A percentile compares a stretch with the other conserved stretches of the same genome.
Evolutionary conservation across 2,888 invertebrate genomes (phyloP).

Genomic region (Xylocampa areola): DNA sequence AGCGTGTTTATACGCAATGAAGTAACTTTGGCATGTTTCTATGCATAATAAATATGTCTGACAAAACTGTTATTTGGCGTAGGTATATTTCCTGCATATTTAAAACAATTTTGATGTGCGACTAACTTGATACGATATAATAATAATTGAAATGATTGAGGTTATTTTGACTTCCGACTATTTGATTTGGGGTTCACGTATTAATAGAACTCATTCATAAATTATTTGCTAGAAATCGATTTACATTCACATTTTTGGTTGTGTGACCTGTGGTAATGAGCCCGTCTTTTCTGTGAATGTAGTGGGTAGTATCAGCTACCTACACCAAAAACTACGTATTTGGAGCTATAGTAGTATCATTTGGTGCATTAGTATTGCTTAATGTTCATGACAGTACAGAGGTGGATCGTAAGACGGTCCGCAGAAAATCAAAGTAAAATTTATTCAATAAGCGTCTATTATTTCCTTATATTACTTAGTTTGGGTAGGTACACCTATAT

Average conservation of each 20-base stretch:
- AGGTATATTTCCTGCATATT: no score
- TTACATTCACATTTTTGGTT: conserved; percentile 5
- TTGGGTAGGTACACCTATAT: no score
- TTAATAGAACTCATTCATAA: conserved; percentile 11
- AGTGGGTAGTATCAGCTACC: background rate
- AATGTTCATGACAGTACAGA: background rate
- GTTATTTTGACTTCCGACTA: conserved; percentile 8
- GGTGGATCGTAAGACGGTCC: background rate
- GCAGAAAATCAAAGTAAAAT: background rate
- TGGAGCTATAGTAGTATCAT: no score
- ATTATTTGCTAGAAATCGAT: conserved; percentile 1
- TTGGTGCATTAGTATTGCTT: no score
- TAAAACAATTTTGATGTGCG: no score
- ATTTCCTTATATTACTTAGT: background rate
- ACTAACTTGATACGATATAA: background rate
- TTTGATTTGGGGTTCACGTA: conserved; percentile 22
- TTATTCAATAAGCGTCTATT: background rate
- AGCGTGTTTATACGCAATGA: no score
- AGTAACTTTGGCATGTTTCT: no score
- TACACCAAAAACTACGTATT: background rate
- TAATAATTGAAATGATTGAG: conserved; percentile 8
- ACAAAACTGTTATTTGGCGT: no score
- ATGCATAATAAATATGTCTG: no score
- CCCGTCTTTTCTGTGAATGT: background rate
- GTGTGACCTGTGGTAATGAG: conserved; percentile 6